Conservation (phyloP, 2,797 vertebrate species). For the Nannoperca obscura region DNA sequence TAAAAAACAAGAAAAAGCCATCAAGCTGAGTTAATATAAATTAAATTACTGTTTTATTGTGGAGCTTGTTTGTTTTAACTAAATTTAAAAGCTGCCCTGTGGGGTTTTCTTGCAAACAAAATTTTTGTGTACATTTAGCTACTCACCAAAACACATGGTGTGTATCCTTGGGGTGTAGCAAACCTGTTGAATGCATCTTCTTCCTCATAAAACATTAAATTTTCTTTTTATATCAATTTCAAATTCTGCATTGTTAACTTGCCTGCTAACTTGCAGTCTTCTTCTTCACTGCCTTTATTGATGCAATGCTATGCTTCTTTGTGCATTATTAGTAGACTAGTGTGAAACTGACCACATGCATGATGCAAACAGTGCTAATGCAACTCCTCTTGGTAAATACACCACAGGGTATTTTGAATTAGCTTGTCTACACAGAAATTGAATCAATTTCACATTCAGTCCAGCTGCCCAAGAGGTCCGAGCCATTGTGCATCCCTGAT, state of each 20-base stretch:
- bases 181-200: not conserved
- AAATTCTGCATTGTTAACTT: not conserved
- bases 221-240: not conserved
- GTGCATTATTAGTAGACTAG: not conserved
- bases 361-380: not conserved
- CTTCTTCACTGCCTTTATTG: not conserved
- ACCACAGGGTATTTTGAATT: slow-evolving; percentile 20
- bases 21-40: not conserved
- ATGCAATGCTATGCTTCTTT: not conserved
- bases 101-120: slow-evolving; percentile 3
- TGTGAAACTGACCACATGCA: not conserved
- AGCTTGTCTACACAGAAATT: not conserved
- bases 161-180: not conserved
- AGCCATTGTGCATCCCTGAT: not conserved
- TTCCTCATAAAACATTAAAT: not conserved
- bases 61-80: not conserved
- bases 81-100: slow-evolving; percentile 2
- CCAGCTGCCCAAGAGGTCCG: not conserved
- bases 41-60: not conserved
- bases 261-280: not conserved
- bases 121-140: not conserved
- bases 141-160: not conserved
- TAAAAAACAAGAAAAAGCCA: not conserved
- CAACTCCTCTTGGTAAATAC: not conserved
- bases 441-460: not conserved